Percentiles rank a stretch among this genome's conserved stretches.
Evolutionary conservation across 92 coral and sea anemone species (phyloP).

Genomic region (Epizoanthus scotinus): DNA sequence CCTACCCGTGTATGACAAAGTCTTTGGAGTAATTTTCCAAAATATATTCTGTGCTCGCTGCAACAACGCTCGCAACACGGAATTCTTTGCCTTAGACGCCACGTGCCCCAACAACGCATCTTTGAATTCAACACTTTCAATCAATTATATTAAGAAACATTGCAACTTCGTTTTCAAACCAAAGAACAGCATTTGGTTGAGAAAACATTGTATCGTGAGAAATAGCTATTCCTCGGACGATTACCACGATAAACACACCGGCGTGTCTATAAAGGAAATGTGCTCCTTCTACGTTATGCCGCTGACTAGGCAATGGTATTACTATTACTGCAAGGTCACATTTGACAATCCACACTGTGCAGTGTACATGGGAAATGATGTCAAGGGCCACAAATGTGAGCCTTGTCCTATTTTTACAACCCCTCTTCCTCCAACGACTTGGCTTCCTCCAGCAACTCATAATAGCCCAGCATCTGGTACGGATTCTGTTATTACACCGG

Average conservation of each 20-base stretch:
- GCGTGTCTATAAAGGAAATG: too few relatives aligned
- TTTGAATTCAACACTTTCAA: not conserved
- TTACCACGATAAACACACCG: not conserved
- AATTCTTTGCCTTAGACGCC: not conserved
- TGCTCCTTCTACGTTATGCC: too few relatives aligned
- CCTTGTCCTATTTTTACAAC: too few relatives aligned
- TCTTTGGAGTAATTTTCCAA: not conserved
- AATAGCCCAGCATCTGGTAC: too few relatives aligned
- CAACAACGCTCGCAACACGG: not conserved
- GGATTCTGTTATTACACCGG: too few relatives aligned
- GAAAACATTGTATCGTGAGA: not conserved
- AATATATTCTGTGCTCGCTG: constrained; percentile 6
- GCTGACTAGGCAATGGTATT: too few relatives aligned
- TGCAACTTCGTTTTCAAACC: not conserved
- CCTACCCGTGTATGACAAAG: not conserved
- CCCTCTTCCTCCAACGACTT: too few relatives aligned
- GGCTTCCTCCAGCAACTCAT: too few relatives aligned
- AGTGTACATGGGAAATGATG: too few relatives aligned
- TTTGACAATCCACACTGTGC: too few relatives aligned
- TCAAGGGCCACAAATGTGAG: too few relatives aligned
- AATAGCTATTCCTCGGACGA: not conserved
- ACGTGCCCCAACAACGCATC: not conserved
- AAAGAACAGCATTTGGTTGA: not conserved
- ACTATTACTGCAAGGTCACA: too few relatives aligned
- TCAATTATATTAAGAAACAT: not conserved